phyloP scores from a whole-genome alignment of 2,797 vertebrate genomes.

The Arctocebus calabarensis region DNA sequence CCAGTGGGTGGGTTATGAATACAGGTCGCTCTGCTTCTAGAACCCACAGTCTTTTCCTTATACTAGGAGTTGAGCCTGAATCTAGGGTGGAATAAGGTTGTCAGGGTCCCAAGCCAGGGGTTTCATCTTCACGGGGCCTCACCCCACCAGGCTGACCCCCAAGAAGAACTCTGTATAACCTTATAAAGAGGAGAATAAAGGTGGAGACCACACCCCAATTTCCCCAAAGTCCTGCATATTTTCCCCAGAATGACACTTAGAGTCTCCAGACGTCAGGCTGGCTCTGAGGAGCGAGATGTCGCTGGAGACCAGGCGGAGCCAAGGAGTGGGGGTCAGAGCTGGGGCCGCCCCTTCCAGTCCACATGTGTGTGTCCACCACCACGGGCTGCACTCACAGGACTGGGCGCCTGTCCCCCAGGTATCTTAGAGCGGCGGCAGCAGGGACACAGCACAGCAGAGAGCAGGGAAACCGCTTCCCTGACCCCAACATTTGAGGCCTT shows the following conservation, averaged over 20 bases:
- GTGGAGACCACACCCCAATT: not conserved
- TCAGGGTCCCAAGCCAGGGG: not conserved
- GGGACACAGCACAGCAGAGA: not conserved
- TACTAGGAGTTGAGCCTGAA: not conserved
- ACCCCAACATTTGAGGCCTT: not conserved
- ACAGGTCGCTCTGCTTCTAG: not conserved
- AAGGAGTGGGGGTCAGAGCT: rapidly evolving
- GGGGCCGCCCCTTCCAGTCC: not conserved
- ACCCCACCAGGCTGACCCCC: not conserved
- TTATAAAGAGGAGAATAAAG: not conserved
- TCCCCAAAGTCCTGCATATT: not conserved
- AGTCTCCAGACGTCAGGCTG: not conserved
- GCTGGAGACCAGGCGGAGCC: not conserved
- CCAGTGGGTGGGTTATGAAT: not conserved
- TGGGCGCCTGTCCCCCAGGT: not conserved
- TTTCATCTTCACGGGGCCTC: not conserved
- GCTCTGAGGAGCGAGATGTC: not conserved
- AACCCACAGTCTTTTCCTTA: not conserved
- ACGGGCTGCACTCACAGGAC: not conserved
- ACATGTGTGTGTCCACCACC: rapidly evolving
- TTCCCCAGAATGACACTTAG: not conserved
- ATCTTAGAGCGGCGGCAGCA: not conserved
- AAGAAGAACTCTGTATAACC: not conserved
- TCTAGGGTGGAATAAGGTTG: too few relatives aligned
- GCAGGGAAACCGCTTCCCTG: not conserved